Evolutionary conservation across 2,888 invertebrate species (phyloP).

Genomic region (Eupithecia vulgata): DNA sequence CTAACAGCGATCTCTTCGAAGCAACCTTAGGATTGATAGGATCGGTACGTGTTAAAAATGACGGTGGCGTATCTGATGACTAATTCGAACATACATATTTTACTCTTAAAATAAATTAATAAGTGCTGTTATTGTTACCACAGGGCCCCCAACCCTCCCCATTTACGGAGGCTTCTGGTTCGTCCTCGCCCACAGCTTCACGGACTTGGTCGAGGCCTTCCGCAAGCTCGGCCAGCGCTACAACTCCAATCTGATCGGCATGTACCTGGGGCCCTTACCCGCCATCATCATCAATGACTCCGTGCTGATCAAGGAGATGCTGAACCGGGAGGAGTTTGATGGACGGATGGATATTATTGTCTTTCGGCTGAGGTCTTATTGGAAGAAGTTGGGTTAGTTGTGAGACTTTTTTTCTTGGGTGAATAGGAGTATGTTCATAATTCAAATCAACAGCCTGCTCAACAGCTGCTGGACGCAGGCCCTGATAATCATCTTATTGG

Average conservation of each 20-base stretch:
- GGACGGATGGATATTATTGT: constrained; percentile 83
- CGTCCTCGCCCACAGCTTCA: constrained; percentile 78
- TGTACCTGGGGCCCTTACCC: constrained; percentile 79
- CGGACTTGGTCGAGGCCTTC: constrained; percentile 79
- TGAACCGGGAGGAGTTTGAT: constrained; percentile 85
- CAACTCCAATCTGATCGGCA: constrained; percentile 84
- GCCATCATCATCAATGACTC: constrained; percentile 82
- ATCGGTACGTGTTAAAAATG: too few species aligned
- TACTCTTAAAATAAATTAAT: too few species aligned
- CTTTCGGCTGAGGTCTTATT: constrained; percentile 79
- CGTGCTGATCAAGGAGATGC: constrained; percentile 82
- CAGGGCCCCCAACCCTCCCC: constrained; percentile 86
- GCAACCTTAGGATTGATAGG: too few species aligned
- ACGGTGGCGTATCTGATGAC: too few species aligned
- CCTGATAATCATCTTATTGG: too few species aligned
- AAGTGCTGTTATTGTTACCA: constrained; percentile 28
- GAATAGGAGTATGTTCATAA: too few species aligned
- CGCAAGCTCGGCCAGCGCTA: constrained; percentile 80
- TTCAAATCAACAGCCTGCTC: too few species aligned
- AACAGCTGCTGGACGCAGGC: too few species aligned
- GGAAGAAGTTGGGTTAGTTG: constrained; percentile 78
- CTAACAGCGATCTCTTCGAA: too few species aligned
- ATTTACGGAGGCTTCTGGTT: constrained; percentile 86
- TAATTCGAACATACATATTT: too few species aligned
- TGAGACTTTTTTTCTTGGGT: too few species aligned